These are phyloP conservation scores for Nemoura dubitans DNA, from an alignment of 2,888 invertebrate species.

Conservation along the genomic window DNA sequence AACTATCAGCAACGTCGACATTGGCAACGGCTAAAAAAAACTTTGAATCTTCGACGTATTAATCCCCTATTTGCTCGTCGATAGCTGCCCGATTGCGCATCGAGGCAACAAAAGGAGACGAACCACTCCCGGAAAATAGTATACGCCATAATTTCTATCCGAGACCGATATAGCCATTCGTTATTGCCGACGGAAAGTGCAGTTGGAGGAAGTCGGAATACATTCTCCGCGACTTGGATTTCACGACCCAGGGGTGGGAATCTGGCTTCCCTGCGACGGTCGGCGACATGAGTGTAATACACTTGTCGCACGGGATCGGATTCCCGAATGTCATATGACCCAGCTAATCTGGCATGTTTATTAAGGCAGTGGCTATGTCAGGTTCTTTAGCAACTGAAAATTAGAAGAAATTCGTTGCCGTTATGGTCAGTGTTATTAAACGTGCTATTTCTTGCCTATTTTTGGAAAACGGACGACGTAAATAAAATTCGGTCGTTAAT, in stretches of 20 bases:
- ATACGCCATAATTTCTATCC: slow-evolving; percentile 38
- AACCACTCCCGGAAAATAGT: slow-evolving; percentile 17
- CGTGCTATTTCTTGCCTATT: too few relatives aligned
- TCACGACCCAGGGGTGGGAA: neutral
- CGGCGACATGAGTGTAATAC: slow-evolving; percentile 2
- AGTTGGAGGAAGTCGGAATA: slow-evolving; percentile 30
- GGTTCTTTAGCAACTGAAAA: neutral
- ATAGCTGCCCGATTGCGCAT: slow-evolving; percentile 21
- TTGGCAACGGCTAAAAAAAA: neutral
- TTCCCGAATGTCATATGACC: neutral
- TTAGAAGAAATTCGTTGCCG: too few relatives aligned
- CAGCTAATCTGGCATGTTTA: neutral
- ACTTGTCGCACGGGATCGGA: neutral
- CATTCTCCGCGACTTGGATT: slow-evolving; percentile 1
- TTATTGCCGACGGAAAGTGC: slow-evolving; percentile 36
- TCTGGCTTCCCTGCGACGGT: neutral
- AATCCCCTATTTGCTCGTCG: slow-evolving; percentile 35
- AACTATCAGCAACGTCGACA: neutral
- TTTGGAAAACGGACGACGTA: neutral
- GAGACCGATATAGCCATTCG: slow-evolving; percentile 31
- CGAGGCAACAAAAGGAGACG: slow-evolving; percentile 40
- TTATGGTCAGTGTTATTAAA: too few relatives aligned
- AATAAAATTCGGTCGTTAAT: neutral
- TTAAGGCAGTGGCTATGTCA: neutral
- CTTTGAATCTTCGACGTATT: neutral